Evolutionary conservation across 2,113 vertebrate species (phyloP).

Genomic region (Reinhardtius hippoglossoides): DNA sequence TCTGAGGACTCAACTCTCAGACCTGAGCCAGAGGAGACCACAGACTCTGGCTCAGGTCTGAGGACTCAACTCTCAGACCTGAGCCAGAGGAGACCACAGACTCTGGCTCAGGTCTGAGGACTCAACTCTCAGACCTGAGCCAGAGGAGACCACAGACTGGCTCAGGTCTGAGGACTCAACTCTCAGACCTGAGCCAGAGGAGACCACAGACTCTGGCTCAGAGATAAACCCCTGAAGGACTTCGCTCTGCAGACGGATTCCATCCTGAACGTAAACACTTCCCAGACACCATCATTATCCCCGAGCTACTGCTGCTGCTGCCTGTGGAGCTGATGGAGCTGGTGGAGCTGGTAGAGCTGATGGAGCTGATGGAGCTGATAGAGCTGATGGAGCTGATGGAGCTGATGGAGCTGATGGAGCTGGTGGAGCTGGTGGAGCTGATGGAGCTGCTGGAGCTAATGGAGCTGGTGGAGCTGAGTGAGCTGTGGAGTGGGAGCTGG

Average conservation of each 20-base stretch:
- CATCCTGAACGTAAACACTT: constrained; percentile 44
- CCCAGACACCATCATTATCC: constrained; percentile 60
- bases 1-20: constrained; percentile 33
- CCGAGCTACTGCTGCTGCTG: constrained; percentile 43
- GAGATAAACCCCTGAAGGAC: constrained; percentile 47
- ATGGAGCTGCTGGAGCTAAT: too few relatives aligned
- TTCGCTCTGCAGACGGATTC: constrained; percentile 20
- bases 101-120: constrained; percentile 29
- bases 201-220: too few relatives aligned
- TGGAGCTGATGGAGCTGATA: too few relatives aligned
- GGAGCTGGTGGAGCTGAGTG: too few relatives aligned
- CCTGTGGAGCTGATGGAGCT: too few relatives aligned
- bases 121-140: constrained; percentile 27
- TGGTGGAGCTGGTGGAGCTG: too few relatives aligned
- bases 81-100: constrained; percentile 32
- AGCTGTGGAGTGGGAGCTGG: too few relatives aligned
- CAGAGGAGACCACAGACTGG: constrained; percentile 23
- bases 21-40: constrained; percentile 28
- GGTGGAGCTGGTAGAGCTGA: too few relatives aligned
- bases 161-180: constrained; percentile 32
- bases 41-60: constrained; percentile 12
- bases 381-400: too few relatives aligned
- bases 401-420: too few relatives aligned
- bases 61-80: constrained; percentile 29
- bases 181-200: constrained; percentile 20